A percentile compares a stretch with the other conserved stretches of the same genome.
Conservation (phyloP, 2,888 invertebrate genomes). For the Brachyptera putata region DNA sequence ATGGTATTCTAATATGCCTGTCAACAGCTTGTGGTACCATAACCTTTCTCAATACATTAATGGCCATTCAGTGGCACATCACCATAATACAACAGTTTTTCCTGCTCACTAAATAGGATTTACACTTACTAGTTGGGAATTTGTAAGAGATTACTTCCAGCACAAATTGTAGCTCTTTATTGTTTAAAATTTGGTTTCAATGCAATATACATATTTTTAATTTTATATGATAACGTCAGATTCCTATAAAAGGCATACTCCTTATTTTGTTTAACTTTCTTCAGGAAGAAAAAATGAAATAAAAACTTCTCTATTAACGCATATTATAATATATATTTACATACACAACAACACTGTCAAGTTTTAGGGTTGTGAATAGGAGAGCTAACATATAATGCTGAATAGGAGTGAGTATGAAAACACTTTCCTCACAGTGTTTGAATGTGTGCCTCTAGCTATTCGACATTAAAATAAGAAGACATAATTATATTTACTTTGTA, state of each 20-base stretch:
- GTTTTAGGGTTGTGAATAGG: conserved; percentile 21
- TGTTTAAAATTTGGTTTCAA: conserved; percentile 33
- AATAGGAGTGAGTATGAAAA: conserved; percentile 1
- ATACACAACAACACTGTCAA: conserved; percentile 27
- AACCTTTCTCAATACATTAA: no score
- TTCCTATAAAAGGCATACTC: conserved; percentile 32
- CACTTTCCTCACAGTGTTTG: neutral
- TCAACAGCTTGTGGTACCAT: no score
- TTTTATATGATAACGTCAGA: conserved; percentile 27
- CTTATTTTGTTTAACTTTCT: conserved; percentile 17
- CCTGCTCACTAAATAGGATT: no score
- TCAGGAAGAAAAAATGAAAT: conserved; percentile 26
- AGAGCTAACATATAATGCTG: conserved; percentile 21
- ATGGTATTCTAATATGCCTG: no score
- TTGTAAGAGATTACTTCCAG: no score
- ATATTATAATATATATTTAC: conserved; percentile 31
- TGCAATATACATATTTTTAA: conserved; percentile 29
- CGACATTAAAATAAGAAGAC: no score
- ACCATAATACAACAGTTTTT: no score
- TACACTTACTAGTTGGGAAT: no score
- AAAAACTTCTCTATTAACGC: conserved; percentile 26
- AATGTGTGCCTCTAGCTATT: no score
- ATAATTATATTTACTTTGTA: no score
- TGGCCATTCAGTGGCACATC: no score
- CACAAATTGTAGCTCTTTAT: conserved; percentile 34